Conservation (phyloP, 2,113 vertebrate species). For the Pan paniscus region DNA sequence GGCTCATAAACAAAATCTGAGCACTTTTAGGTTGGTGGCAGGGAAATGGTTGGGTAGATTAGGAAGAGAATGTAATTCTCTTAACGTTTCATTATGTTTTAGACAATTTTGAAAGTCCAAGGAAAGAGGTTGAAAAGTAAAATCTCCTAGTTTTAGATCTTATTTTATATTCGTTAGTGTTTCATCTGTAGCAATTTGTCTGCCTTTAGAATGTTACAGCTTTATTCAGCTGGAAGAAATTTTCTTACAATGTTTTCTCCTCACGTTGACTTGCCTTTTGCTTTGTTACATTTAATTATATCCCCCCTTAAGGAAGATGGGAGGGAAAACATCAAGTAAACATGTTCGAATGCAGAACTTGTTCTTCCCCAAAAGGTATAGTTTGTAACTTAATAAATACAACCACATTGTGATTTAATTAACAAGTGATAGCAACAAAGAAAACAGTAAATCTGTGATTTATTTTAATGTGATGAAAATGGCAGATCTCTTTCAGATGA, state of each 20-base stretch:
- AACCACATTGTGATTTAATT: slow-evolving; percentile 71
- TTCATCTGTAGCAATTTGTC: background rate
- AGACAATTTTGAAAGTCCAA: slow-evolving; percentile 1
- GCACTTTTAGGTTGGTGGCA: background rate
- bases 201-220: slow-evolving; percentile 26
- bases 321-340: slow-evolving; percentile 58
- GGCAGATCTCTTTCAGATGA: slow-evolving; percentile 56
- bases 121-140: slow-evolving; percentile 3
- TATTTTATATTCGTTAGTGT: slow-evolving; percentile 49
- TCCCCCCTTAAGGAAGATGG: slow-evolving; percentile 58
- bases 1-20: background rate
- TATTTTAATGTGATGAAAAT: slow-evolving; percentile 63
- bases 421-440: slow-evolving; percentile 71
- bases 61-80: background rate
- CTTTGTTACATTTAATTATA: slow-evolving; percentile 75
- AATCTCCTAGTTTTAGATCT: slow-evolving; percentile 42
- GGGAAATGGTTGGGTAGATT: background rate
- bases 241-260: slow-evolving; percentile 61
- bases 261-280: slow-evolving; percentile 57
- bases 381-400: slow-evolving; percentile 76
- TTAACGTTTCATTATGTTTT: slow-evolving; percentile 18
- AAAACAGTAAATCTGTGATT: slow-evolving; percentile 62
- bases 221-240: slow-evolving; percentile 68
- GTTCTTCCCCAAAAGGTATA: slow-evolving; percentile 69
- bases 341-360: slow-evolving; percentile 65